These are phyloP conservation scores for Poeciliopsis turneri DNA, from an alignment of 2,797 vertebrate genomes.

Conservation along the genomic window DNA sequence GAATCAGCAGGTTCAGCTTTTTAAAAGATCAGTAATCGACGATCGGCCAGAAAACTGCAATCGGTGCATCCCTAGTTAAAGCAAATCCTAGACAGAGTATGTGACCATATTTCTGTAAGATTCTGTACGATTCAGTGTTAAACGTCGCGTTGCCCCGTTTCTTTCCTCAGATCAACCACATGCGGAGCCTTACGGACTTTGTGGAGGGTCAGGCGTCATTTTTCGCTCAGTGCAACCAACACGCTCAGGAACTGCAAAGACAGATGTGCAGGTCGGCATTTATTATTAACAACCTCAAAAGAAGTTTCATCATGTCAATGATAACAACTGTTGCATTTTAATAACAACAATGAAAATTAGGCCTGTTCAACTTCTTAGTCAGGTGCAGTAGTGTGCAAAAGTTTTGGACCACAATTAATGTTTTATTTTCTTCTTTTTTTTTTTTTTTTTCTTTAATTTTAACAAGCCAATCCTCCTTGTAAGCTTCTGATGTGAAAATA, in stretches of 20 bases:
- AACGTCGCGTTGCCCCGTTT: background rate
- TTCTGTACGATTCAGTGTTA: background rate
- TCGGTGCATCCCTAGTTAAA: no score
- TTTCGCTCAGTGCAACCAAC: conserved; percentile 93
- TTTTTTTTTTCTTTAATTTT: background rate
- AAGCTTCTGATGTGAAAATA: background rate
- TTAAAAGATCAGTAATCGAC: no score
- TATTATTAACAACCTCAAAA: background rate
- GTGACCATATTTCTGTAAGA: background rate
- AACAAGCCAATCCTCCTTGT: background rate
- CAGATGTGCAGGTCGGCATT: conserved; percentile 90
- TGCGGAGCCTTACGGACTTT: conserved; percentile 92
- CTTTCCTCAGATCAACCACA: conserved; percentile 87
- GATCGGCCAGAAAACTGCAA: no score
- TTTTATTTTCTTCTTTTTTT: background rate
- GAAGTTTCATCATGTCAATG: background rate
- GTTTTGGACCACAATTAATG: background rate
- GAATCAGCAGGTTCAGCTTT: no score
- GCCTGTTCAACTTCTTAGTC: background rate
- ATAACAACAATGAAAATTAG: background rate
- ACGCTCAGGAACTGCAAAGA: conserved; percentile 91
- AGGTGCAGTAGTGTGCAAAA: background rate
- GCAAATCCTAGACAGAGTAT: background rate
- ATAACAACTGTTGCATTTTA: background rate
- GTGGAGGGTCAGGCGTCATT: conserved; percentile 94